Evolutionary conservation across 2,113 vertebrate genomes (phyloP), one percentile per base, ranked within the genome.

Genomic region (Spea bombifrons): DNA sequence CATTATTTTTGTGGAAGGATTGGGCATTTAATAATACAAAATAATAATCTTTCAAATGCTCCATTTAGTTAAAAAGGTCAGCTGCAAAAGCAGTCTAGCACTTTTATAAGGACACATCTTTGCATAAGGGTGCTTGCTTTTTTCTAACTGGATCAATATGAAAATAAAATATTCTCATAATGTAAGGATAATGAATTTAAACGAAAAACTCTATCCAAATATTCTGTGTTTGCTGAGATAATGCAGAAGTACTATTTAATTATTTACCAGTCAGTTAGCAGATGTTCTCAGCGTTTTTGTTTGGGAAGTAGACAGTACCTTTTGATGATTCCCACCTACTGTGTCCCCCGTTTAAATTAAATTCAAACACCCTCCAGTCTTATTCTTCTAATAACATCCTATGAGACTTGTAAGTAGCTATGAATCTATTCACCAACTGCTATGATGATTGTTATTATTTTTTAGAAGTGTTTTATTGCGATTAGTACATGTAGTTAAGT

Each of bases 271-370:
- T 12, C 71, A 79, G 76, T 30, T 64, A 79, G 63, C 77, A 80
- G 71, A 80, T 74, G 64, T 78, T 78, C 71, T 74, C 49, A 63
- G 59, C 16, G 53, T 68, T 46, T 74, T 74, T 46, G 12, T 64
- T 52, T 74, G 44, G 61, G 53, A 74, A 47, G 48, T 65, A 74
- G 71, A 61, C 71, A 43, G 64, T 80, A 68, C 45, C 57, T 80
- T 79, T 80, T 80, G 71, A 80, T 80, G 78, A 66, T 67, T 80
- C 61, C 71, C 52, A 55, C 78, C 78, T 74, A 80, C 64, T 61
- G 78, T 61, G 64, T 61, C 65, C 70, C 55, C 78, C 16, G 68
- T 30, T 80, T 80, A 74, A 50, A 70, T 80, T 74, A 68, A 80
- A 79, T 79, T 66, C 70, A 79, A 73, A 79, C 4, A 43, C 77